Conservation (phyloP, 2,113 vertebrate genomes). For the Serinus canaria region DNA sequence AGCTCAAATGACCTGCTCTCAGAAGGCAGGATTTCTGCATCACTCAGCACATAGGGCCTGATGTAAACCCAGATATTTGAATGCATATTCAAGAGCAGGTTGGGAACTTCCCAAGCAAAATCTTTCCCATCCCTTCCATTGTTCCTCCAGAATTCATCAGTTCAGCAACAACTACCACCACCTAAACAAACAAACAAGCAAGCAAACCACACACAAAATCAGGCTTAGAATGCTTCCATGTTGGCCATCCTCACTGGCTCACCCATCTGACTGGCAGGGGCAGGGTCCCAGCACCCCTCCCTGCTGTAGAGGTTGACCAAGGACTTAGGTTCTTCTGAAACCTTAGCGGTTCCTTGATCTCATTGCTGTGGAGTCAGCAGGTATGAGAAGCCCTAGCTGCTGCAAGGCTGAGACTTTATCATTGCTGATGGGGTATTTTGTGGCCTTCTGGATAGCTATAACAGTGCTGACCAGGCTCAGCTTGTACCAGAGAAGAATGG, state of each 20-base stretch:
- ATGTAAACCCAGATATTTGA: background rate
- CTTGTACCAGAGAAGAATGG: background rate
- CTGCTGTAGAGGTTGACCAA: background rate
- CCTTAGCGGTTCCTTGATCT: background rate
- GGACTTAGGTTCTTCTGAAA: background rate
- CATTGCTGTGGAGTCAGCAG: background rate
- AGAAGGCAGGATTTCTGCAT: background rate
- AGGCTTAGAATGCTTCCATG: background rate
- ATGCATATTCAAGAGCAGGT: rapidly evolving
- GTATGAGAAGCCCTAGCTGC: background rate
- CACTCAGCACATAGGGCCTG: background rate
- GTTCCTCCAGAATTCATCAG: background rate
- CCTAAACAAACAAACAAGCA: background rate
- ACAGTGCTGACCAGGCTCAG: background rate
- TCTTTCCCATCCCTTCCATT: background rate
- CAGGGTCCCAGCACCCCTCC: background rate
- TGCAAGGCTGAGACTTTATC: background rate
- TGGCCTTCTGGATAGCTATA: background rate
- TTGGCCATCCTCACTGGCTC: background rate
- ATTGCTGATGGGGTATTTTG: background rate
- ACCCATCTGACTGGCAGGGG: background rate
- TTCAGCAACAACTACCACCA: background rate
- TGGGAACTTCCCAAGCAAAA: background rate
- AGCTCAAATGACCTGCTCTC: background rate
- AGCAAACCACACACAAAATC: background rate